A percentile compares a stretch with the other conserved stretches of the same genome.
phyloP scores from a whole-genome alignment of 2,113 vertebrate species.

The Calidris pugnax region DNA sequence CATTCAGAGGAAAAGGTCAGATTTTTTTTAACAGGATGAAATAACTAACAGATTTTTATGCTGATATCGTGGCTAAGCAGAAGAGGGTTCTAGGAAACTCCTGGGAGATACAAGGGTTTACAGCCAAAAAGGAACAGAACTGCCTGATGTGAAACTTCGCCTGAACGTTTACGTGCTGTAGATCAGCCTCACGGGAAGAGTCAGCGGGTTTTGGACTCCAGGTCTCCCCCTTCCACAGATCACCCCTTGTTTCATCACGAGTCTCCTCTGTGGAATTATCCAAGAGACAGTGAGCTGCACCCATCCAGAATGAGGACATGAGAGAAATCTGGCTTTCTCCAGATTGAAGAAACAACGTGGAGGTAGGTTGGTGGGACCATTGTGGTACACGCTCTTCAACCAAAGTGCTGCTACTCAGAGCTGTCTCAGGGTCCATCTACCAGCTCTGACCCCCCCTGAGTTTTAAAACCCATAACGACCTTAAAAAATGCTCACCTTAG shows the following conservation, averaged over 20 bases:
- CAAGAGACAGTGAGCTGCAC: not conserved
- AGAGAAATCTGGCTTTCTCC: not conserved
- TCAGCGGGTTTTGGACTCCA: not conserved
- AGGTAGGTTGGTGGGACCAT: not conserved
- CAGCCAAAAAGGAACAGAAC: not conserved
- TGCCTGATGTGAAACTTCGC: not conserved
- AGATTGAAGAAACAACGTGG: not conserved
- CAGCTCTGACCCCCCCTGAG: not conserved
- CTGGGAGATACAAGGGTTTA: not conserved
- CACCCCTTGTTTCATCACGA: not conserved
- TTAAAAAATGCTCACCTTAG: not conserved
- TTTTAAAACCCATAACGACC: not conserved
- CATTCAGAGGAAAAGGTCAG: not conserved
- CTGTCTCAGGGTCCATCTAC: not conserved
- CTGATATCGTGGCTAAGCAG: fast-evolving
- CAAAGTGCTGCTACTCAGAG: not conserved
- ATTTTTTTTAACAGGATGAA: not conserved
- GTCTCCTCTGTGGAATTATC: not conserved
- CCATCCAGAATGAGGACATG: not conserved
- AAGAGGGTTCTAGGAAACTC: not conserved
- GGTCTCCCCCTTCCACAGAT: not conserved
- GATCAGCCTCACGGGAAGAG: not conserved
- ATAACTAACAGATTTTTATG: not conserved
- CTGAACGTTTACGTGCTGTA: fast-evolving
- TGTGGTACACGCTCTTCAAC: not conserved